Base-by-base conservation (phyloP, 2,113 vertebrate genomes). In the Plotosus lineatus region DNA sequence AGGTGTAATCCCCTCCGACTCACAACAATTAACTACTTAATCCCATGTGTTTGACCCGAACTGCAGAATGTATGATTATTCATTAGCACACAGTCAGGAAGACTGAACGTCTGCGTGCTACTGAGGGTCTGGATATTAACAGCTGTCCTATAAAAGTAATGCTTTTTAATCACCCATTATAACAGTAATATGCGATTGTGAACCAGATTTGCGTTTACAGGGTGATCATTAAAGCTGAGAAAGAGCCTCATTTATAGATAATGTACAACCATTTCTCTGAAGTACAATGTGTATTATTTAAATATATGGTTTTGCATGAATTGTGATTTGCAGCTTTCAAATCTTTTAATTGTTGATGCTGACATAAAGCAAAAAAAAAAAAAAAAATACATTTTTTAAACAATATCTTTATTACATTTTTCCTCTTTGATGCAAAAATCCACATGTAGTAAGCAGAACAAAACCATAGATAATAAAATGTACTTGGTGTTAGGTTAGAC, bases 11-110 rank as follows among this genome's bases (percentile, higher is more conserved):
- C 83, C 46, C 56, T 71, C 31, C 9, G 28, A 53, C 60, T 55
- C 71, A 77, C 31, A 72, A 65, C 79, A 84, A 74, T 84, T 77
- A 78, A 82, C n/a, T 74, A 23, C 80, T 75, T 69, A 78, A 60
- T 31, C 76, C 33, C 63, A 28, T 78, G 75, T 82, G 42, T 65
- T 73, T 85, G 79, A 85, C 76, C 83, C 11, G 66, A 85, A 71
- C 72, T 42, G 31, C 58, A 51, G 31, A 72, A 55, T 76, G 60
- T 48, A 84, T n/a, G 46, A 65, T 58, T 63, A 82, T 46, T 78
- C 75, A 85, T 82, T 75, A 79, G 71, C 63, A 31, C 63, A 31
- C 76, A 38, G 77, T 38, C 19, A 75, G 42, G n/a, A 66, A 36
- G 31, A 74, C 58, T 68, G 53, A 50, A 40, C 9, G 26, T 77